Conservation (phyloP, 2,113 vertebrate species). For the human (Homo sapiens) region DNA sequence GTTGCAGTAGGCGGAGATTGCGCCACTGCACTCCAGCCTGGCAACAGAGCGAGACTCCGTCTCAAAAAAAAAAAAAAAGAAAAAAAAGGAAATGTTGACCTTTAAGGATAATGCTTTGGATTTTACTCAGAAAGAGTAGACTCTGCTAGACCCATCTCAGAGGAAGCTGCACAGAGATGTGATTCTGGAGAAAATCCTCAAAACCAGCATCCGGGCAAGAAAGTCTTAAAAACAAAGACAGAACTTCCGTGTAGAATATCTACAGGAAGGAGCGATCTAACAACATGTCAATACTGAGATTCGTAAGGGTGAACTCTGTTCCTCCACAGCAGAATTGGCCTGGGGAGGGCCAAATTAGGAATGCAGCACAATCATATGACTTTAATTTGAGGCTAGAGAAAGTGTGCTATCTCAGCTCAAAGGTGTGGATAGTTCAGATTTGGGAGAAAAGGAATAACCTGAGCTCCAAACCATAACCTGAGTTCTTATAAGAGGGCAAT, state of each 20-base stretch:
- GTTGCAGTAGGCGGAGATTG: too few species aligned
- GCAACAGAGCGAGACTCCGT: too few species aligned
- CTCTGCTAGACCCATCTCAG: not conserved
- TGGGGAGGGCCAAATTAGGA: not conserved
- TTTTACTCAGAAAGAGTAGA: not conserved
- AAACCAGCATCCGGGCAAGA: not conserved
- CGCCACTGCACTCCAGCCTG: too few species aligned
- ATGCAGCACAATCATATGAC: not conserved
- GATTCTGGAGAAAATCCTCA: not conserved
- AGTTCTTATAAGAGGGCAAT: not conserved
- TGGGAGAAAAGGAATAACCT: not conserved
- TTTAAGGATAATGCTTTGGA: not conserved
- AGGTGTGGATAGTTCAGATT: not conserved
- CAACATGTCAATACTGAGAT: not conserved
- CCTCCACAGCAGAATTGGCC: not conserved
- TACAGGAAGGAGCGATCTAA: not conserved
- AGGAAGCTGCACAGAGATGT: not conserved
- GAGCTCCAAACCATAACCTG: not conserved
- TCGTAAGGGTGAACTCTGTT: not conserved
- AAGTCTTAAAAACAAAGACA: not conserved
- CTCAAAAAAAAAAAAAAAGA: too few species aligned
- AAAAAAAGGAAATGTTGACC: not conserved
- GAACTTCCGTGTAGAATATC: not conserved
- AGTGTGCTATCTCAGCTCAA: not conserved
- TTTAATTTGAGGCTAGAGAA: not conserved